A percentile compares a stretch with the other conserved stretches of the same genome.
phyloP scores from a whole-genome alignment of 2,113 vertebrate genomes.

The Sinocyclocheilus anshuiensis region DNA sequence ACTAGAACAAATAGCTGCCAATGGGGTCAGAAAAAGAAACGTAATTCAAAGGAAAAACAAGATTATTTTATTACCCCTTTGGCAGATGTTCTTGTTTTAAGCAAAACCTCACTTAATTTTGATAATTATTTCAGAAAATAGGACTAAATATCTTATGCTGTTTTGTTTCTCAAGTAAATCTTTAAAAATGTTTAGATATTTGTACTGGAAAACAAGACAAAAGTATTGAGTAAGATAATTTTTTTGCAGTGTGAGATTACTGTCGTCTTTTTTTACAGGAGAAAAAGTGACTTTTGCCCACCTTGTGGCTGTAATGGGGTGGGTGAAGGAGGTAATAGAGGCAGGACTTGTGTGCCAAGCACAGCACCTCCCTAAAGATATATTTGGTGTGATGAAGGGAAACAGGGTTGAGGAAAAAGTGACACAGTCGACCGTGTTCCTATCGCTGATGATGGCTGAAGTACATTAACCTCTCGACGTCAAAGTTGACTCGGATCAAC shows the following conservation, averaged over 20 bases:
- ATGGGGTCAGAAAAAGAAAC: no score
- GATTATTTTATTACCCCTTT: no score
- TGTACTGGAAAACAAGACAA: neutral
- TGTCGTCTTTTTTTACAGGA: neutral
- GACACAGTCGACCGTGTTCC: conserved; percentile 84
- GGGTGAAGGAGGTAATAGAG: conserved; percentile 85
- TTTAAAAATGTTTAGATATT: neutral
- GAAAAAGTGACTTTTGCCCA: conserved; percentile 59
- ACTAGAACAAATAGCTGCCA: no score
- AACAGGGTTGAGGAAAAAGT: conserved; percentile 80
- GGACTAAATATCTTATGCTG: no score
- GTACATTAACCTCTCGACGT: conserved; percentile 89
- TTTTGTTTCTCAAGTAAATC: no score
- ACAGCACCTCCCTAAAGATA: conserved; percentile 64
- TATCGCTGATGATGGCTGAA: conserved; percentile 80
- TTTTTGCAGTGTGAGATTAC: neutral
- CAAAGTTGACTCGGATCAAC: conserved; percentile 85
- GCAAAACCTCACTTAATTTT: no score
- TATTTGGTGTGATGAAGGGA: conserved; percentile 76
- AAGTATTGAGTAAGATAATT: neutral
- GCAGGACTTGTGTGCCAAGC: conserved; percentile 82
- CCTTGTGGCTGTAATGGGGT: conserved; percentile 68
- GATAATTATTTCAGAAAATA: no score
- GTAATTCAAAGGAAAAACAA: no score
- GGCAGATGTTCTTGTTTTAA: no score